These are phyloP conservation scores for Sinonovacula constricta DNA, from an alignment of 1,140 invertebrate species.

Conservation along the genomic window DNA sequence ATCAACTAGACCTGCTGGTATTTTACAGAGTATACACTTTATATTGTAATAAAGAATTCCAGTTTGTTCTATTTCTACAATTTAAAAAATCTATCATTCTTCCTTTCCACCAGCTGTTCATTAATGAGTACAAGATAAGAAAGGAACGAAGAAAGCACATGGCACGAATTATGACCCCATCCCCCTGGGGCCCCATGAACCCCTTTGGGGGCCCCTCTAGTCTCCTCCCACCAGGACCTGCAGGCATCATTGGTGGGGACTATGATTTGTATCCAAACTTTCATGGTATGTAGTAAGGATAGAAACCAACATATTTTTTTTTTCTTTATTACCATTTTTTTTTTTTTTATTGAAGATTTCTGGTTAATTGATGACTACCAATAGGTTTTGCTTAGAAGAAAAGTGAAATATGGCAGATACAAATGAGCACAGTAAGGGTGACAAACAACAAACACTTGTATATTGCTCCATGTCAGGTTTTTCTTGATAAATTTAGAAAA, in stretches of 20 bases:
- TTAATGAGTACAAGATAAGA: slow-evolving; percentile 21
- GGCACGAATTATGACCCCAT: slow-evolving; percentile 24
- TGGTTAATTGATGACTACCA: neutral
- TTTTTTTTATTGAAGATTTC: neutral
- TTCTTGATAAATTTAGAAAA: too few relatives aligned
- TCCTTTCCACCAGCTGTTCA: slow-evolving; percentile 17
- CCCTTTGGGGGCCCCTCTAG: slow-evolving; percentile 31
- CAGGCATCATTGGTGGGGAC: slow-evolving; percentile 42
- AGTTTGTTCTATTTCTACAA: too few relatives aligned
- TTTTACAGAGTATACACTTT: too few relatives aligned
- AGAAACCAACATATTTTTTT: too few relatives aligned
- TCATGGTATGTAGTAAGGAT: slow-evolving; percentile 30
- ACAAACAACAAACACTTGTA: too few relatives aligned
- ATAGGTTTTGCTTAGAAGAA: neutral
- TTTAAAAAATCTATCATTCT: neutral
- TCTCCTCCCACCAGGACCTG: slow-evolving; percentile 15
- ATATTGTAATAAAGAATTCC: too few relatives aligned
- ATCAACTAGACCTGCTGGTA: too few relatives aligned
- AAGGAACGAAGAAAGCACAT: slow-evolving; percentile 39
- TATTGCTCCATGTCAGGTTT: too few relatives aligned
- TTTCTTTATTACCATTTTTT: neutral
- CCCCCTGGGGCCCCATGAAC: slow-evolving; percentile 20
- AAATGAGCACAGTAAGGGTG: too few relatives aligned
- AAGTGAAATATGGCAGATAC: too few relatives aligned
- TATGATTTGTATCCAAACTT: slow-evolving; percentile 43